Evolutionary conservation across 2,797 vertebrate genomes (phyloP).

Genomic region (Cercopithecus hamlyni): DNA sequence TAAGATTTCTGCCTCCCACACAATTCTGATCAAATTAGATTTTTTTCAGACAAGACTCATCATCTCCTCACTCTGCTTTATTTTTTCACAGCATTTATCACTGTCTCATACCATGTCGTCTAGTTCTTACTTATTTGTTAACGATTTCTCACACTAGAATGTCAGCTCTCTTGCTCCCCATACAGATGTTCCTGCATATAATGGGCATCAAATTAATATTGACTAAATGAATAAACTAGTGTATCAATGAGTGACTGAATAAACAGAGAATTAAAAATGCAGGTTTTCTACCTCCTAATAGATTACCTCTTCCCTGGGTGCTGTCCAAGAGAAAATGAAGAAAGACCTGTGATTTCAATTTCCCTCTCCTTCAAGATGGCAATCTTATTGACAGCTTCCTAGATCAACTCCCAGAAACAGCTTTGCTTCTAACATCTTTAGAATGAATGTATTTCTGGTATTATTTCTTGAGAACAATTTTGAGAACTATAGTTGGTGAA

Average conservation of each 20-base stretch:
- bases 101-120: not conserved
- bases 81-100: not conserved
- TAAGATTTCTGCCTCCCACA: not conserved
- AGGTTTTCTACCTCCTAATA: not conserved
- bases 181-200: too few species aligned
- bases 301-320: not conserved
- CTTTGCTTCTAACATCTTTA: not conserved
- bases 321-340: not conserved
- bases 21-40: not conserved
- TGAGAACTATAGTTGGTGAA: not conserved
- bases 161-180: not conserved
- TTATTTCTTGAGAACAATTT: not conserved
- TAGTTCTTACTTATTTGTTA: not conserved
- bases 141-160: not conserved
- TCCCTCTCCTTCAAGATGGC: not conserved
- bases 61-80: not conserved
- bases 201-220: not conserved
- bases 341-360: too few species aligned
- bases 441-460: not conserved
- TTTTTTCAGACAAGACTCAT: not conserved
- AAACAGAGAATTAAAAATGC: not conserved
- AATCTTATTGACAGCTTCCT: too few species aligned
- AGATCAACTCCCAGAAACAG: not conserved
- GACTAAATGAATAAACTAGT: not conserved
- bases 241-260: not conserved